phyloP scores from a whole-genome alignment of 2,888 invertebrate species.

The Diaphora mendica region DNA sequence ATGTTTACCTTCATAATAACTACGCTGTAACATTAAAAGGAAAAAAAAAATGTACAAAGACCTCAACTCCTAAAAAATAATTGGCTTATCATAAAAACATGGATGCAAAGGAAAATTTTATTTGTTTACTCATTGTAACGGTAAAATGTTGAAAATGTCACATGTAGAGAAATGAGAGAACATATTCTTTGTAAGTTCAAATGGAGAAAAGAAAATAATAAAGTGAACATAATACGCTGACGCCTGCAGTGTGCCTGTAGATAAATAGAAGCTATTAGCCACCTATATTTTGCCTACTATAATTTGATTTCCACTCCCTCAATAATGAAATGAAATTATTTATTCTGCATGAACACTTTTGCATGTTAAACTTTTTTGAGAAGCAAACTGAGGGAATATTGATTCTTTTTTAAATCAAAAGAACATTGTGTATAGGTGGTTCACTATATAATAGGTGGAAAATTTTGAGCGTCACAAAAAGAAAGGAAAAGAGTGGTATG shows the following conservation, averaged over 20 bases:
- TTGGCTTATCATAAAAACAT: constrained; percentile 27
- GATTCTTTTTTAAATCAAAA: too few relatives aligned
- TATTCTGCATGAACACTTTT: too few relatives aligned
- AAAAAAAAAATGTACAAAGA: constrained; percentile 2
- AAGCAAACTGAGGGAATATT: too few relatives aligned
- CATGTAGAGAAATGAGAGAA: constrained; percentile 19
- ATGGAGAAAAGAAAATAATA: constrained; percentile 46
- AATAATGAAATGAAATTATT: too few relatives aligned
- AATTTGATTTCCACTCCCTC: background rate
- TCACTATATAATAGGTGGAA: background rate
- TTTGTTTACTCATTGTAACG: constrained; percentile 32
- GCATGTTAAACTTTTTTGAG: too few relatives aligned
- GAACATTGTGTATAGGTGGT: too few relatives aligned
- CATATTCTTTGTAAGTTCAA: constrained; percentile 45
- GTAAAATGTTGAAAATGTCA: constrained; percentile 26
- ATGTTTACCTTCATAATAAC: too few relatives aligned
- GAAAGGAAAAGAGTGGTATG: background rate
- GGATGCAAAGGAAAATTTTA: constrained; percentile 21
- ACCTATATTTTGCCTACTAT: background rate
- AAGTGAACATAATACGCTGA: constrained; percentile 40
- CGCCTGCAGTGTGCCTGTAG: background rate
- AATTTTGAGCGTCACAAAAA: background rate
- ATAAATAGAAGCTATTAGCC: background rate
- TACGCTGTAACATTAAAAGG: background rate
- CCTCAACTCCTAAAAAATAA: constrained; percentile 11